Evolutionary conservation across 2,888 invertebrate species (phyloP).

Genomic region (Drosophila quinaria): DNA sequence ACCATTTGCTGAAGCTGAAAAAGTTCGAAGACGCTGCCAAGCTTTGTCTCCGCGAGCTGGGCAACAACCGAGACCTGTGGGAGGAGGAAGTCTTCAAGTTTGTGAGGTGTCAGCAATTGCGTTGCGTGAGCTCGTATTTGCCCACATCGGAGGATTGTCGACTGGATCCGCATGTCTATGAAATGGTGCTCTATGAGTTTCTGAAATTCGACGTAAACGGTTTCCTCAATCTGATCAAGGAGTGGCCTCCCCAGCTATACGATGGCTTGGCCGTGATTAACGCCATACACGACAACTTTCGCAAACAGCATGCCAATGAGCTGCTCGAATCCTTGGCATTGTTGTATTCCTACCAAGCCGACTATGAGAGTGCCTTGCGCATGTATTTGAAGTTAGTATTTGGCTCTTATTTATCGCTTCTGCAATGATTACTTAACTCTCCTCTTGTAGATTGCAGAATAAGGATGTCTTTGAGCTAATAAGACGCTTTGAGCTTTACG

Average conservation of each 20-base stretch:
- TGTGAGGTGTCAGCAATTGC: slow-evolving; percentile 92
- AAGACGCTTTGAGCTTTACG: slow-evolving; percentile 92
- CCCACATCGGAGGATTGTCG: slow-evolving; percentile 91
- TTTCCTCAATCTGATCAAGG: slow-evolving; percentile 93
- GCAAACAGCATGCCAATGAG: slow-evolving; percentile 90
- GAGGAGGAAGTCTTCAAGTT: slow-evolving; percentile 97
- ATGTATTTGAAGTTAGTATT: slow-evolving; percentile 92
- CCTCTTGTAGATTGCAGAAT: slow-evolving; percentile 89
- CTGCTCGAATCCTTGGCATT: slow-evolving; percentile 95
- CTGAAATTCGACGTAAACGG: slow-evolving; percentile 93
- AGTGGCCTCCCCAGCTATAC: slow-evolving; percentile 95
- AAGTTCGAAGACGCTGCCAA: slow-evolving; percentile 94
- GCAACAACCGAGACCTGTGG: slow-evolving; percentile 94
- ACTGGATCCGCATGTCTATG: slow-evolving; percentile 94
- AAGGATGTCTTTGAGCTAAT: slow-evolving; percentile 96
- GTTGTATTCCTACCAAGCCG: slow-evolving; percentile 93
- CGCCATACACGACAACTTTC: slow-evolving; percentile 93
- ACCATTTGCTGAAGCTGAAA: slow-evolving; percentile 90
- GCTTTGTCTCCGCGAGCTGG: slow-evolving; percentile 93
- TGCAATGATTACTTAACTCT: not conserved
- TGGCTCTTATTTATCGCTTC: not conserved
- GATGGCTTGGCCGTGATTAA: slow-evolving; percentile 94
- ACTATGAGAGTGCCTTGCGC: slow-evolving; percentile 96
- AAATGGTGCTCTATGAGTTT: slow-evolving; percentile 97
- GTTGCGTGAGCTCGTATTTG: slow-evolving; percentile 92